phyloP scores from a whole-genome alignment of 2,888 invertebrate genomes.

The Drosophila sordidapex region DNA sequence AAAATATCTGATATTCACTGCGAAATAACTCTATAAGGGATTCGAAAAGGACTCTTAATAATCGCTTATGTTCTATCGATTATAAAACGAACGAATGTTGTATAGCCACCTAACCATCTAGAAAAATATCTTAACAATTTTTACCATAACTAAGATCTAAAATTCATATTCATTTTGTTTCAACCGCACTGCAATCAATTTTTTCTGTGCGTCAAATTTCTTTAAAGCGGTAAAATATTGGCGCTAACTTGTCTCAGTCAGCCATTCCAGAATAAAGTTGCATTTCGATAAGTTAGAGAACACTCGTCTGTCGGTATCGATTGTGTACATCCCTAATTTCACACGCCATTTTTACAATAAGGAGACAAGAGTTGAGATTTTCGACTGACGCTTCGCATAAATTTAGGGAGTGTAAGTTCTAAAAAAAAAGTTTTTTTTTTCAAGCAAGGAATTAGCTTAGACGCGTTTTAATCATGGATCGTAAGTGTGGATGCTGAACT shows the following conservation, averaged over 20 bases:
- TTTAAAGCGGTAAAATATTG: background rate
- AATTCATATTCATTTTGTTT: background rate
- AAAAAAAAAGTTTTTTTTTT: slow-evolving; percentile 8
- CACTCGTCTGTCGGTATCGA: slow-evolving; percentile 16
- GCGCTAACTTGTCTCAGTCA: slow-evolving; percentile 7
- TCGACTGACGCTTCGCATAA: slow-evolving; percentile 45
- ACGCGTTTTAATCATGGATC: slow-evolving; percentile 66
- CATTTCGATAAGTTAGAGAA: slow-evolving; percentile 20
- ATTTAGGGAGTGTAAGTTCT: background rate
- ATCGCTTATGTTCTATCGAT: background rate
- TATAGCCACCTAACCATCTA: background rate
- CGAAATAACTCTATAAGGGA: background rate
- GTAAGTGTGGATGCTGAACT: slow-evolving; percentile 64
- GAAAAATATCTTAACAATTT: background rate
- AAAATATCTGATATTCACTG: background rate
- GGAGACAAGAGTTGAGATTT: slow-evolving; percentile 40
- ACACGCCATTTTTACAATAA: slow-evolving; percentile 70
- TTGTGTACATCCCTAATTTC: slow-evolving; percentile 38
- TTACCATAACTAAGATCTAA: background rate
- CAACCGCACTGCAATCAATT: no score
- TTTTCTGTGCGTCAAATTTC: background rate
- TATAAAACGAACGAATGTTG: background rate
- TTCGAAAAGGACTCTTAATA: no score
- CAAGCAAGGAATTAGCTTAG: slow-evolving; percentile 15
- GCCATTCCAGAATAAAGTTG: background rate